These are phyloP conservation scores for Brachyptera risi DNA, from an alignment of 2,888 invertebrate genomes.

Conservation along the genomic window DNA sequence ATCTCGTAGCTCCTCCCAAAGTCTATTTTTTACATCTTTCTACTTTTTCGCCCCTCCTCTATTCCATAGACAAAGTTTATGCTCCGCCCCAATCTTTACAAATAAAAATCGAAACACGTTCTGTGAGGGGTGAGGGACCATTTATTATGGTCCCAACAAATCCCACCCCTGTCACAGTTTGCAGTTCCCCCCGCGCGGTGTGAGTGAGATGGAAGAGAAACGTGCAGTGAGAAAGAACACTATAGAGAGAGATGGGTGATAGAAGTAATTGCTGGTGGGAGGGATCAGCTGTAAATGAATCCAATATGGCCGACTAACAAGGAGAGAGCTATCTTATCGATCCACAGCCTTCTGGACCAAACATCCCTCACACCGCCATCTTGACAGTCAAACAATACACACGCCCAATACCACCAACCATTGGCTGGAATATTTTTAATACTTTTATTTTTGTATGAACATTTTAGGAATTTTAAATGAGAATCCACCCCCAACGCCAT, in stretches of 20 bases:
- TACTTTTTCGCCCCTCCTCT: constrained; percentile 31
- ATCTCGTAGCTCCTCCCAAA: constrained; percentile 25
- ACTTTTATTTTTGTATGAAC: constrained; percentile 13
- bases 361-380: constrained; percentile 17
- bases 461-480: constrained; percentile 11
- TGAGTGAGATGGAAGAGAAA: constrained; percentile 1
- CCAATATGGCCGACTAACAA: constrained; percentile 14
- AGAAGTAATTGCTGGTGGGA: constrained; percentile 23
- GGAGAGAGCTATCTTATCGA: constrained; percentile 17
- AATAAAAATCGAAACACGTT: constrained; percentile 16
- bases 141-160: constrained; percentile 22
- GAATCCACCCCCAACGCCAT: constrained; percentile 15
- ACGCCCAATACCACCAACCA: constrained; percentile 4
- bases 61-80: constrained; percentile 12
- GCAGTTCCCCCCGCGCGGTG: constrained; percentile 4
- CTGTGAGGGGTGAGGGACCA: constrained; percentile 13
- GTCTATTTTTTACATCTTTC: constrained; percentile 29
- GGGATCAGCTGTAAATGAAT: constrained; percentile 16
- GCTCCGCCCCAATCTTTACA: constrained; percentile 17
- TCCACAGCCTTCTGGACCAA: constrained; percentile 16
- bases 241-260: constrained; percentile 14
- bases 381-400: constrained; percentile 4
- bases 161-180: constrained; percentile 23
- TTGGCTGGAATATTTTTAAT: constrained; percentile 17
- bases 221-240: neutral